A percentile compares a stretch with the other conserved stretches of the same genome.
Conservation (phyloP, 1,140 invertebrate species). For the Hyposmocoma kahamanoa region DNA sequence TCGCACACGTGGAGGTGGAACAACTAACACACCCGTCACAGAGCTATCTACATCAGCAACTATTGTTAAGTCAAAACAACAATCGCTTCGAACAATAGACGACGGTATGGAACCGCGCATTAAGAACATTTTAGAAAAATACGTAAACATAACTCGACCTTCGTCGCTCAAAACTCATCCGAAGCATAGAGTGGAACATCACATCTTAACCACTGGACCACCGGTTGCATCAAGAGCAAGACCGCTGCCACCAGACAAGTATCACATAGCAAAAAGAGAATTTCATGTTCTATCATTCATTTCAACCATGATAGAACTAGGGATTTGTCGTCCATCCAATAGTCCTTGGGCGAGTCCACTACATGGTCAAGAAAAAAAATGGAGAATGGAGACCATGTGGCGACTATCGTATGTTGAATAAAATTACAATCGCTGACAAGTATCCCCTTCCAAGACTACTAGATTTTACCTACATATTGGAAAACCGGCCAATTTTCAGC, state of each 20-base stretch:
- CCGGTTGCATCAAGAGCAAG: constrained; percentile 26
- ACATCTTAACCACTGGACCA: constrained; percentile 29
- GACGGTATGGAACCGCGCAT: no score
- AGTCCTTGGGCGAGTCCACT: constrained; percentile 58
- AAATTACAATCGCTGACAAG: constrained; percentile 38
- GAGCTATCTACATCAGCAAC: not conserved
- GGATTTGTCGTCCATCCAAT: constrained; percentile 37
- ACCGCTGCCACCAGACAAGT: constrained; percentile 36
- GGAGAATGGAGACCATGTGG: constrained; percentile 49
- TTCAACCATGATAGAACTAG: constrained; percentile 32
- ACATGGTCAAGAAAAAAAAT: constrained; percentile 52
- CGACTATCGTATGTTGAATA: constrained; percentile 66
- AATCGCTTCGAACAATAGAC: not conserved
- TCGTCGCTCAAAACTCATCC: not conserved
- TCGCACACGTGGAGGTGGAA: no score
- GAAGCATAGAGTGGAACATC: constrained; percentile 16
- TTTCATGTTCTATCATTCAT: no score
- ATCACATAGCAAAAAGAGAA: constrained; percentile 41
- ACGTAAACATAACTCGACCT: not conserved
- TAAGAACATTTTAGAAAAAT: not conserved
- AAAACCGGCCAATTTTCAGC: constrained; percentile 38
- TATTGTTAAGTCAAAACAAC: not conserved
- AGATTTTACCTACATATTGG: constrained; percentile 12
- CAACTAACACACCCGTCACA: no score
- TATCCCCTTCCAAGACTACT: constrained; percentile 22